phyloP scores from a whole-genome alignment of 1,140 invertebrate genomes.

The Bilobella aurantiaca region DNA sequence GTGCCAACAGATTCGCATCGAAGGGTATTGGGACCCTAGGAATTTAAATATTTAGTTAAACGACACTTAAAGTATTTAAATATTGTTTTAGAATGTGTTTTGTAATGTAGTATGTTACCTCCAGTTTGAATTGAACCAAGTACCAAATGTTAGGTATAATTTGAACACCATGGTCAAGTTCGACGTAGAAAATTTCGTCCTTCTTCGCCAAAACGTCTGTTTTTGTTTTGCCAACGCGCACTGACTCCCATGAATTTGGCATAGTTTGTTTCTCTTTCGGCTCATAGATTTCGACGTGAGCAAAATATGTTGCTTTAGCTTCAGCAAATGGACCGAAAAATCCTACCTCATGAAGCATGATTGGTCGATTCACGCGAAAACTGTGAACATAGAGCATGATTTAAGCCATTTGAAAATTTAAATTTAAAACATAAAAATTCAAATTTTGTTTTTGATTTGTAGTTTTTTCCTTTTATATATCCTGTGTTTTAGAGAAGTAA shows the following conservation, averaged over 20 bases:
- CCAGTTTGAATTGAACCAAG: neutral
- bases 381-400: neutral
- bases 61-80: neutral
- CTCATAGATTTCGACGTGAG: neutral
- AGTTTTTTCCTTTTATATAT: no score
- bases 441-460: no score
- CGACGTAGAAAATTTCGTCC: neutral
- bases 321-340: neutral
- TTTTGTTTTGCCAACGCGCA: neutral
- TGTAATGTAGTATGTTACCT: neutral
- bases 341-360: neutral
- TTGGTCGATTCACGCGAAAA: neutral
- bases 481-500: no score
- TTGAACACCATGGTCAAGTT: no score
- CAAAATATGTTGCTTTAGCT: neutral
- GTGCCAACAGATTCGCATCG: neutral
- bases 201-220: neutral
- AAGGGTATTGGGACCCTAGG: neutral
- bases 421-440: no score
- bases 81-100: neutral
- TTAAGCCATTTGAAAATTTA: no score
- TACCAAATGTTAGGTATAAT: neutral
- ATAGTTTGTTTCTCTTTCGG: neutral
- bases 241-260: neutral
- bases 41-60: neutral